Base-by-base conservation (phyloP, 2,888 invertebrate genomes). In the Apodemia duryi region DNA sequence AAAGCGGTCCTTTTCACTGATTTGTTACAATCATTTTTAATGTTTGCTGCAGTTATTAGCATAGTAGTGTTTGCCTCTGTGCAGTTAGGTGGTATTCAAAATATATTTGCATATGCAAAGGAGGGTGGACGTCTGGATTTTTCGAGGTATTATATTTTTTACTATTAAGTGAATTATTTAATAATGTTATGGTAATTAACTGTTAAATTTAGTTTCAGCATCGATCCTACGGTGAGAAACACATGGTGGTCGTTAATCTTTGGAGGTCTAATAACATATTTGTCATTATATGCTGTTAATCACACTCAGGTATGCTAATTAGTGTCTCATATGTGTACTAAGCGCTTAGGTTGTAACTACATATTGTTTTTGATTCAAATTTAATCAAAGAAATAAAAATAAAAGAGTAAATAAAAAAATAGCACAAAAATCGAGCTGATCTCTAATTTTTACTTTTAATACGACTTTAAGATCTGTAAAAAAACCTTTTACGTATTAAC, bases 1-100 rank as follows among this genome's bases (percentile, higher is more conserved):
- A 98, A 98, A 82, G 97, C 98, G 4, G 97, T 98, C 0, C 85
- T 98, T 63, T 94, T 97, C 73, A 97, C 97, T 0, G 98, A 98
- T 78, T 94, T 98, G 2, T 95, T 97, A 72, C 96, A 97, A 82
- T 96, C 97, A 0, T 67, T 95, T 2, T 91, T 98, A 4, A 98
- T 98, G 98, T 97, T 96, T 78, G 94, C 93, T 2, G 95, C 97
- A 0, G 93, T 98, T 10, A 95, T 96, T 73, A 94, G 95, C 75
- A 94, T 98, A 0, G 95, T 97, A 32, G 93, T 95, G 65, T 95
- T 94, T 72, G 96, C 96, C 3, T 92, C 94, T 0, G 83, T 95
- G 32, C 93, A 95, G 73, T 92, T 94, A 4, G 97, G 96, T 13
- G 95, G 97, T 9, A 79, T 97, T 52, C 85, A 78, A 0, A 88